phyloP scores from a whole-genome alignment of 2,113 vertebrate species.

The Xerus inauris region DNA sequence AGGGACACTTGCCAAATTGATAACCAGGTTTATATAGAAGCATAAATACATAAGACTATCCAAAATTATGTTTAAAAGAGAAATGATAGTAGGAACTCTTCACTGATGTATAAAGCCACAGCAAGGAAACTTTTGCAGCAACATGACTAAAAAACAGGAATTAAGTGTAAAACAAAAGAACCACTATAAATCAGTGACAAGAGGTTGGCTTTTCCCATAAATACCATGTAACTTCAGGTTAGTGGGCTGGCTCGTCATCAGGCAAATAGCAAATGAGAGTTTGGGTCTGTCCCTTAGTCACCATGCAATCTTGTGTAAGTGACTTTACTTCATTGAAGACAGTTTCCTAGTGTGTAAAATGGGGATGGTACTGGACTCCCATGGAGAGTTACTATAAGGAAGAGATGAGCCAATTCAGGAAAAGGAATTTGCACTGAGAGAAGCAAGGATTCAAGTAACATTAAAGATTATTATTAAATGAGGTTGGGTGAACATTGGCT shows the following conservation, averaged over 20 bases:
- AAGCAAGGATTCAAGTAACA: background rate
- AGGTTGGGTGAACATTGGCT: background rate
- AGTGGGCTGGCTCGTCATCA: background rate
- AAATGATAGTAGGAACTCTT: background rate
- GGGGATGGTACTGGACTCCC: background rate
- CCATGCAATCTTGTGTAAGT: background rate
- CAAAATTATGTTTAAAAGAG: constrained; percentile 35
- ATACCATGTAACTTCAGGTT: background rate
- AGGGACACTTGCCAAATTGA: background rate
- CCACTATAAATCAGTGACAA: background rate
- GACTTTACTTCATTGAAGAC: background rate
- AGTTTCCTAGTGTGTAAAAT: background rate
- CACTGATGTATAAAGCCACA: background rate
- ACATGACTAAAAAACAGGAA: background rate
- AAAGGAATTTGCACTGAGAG: background rate
- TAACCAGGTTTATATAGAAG: background rate
- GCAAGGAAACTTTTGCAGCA: background rate
- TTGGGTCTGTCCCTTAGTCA: background rate
- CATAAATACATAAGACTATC: background rate
- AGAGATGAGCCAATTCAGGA: background rate
- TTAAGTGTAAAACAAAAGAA: background rate
- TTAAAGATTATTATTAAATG: background rate
- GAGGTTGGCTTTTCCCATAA: background rate
- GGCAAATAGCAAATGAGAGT: background rate
- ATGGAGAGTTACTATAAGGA: background rate